phyloP scores from a whole-genome alignment of 2,797 vertebrate genomes.

The Oceanodroma leucorhoa region DNA sequence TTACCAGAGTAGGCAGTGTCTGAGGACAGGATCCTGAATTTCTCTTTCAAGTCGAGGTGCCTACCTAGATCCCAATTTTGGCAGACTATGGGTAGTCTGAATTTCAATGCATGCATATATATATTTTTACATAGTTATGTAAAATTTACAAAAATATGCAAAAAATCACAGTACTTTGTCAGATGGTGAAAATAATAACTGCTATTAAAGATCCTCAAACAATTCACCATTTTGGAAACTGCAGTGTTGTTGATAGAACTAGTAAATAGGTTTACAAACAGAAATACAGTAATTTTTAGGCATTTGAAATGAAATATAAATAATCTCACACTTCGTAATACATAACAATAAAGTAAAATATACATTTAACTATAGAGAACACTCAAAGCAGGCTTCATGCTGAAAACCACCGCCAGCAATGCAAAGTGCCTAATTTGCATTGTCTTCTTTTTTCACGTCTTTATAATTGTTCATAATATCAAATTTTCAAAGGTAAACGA shows the following conservation, averaged over 20 bases:
- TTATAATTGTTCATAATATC: background rate
- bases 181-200: background rate
- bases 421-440: background rate
- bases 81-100: background rate
- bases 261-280: background rate
- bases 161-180: background rate
- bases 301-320: background rate
- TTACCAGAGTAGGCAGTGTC: constrained; percentile 20
- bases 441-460: background rate
- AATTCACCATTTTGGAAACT: background rate
- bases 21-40: constrained; percentile 24
- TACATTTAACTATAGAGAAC: background rate
- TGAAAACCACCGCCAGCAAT: background rate
- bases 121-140: background rate
- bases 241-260: background rate
- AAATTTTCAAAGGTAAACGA: background rate
- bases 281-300: background rate
- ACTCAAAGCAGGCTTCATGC: background rate
- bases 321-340: background rate
- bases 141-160: background rate
- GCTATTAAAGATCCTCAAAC: background rate
- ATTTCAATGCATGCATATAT: background rate
- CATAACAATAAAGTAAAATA: background rate
- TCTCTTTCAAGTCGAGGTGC: background rate
- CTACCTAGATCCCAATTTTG: constrained; percentile 11